Percentiles rank a stretch among this genome's conserved stretches.
Evolutionary conservation across 2,113 vertebrate species (phyloP).

Genomic region (Chlamydotis undulata): DNA sequence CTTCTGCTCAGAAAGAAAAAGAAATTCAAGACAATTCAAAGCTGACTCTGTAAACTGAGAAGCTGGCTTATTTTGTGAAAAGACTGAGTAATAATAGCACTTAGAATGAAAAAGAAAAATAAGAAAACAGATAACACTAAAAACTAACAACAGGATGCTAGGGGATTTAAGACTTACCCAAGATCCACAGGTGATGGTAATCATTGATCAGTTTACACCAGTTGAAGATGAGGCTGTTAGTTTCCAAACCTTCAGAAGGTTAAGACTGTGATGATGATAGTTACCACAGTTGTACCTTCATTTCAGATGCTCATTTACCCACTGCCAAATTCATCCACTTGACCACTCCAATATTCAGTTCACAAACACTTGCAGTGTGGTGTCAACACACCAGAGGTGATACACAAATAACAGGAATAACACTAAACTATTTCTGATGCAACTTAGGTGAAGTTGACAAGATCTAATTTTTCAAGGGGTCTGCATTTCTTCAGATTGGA

Average conservation of each 20-base stretch:
- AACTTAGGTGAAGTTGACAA: neutral
- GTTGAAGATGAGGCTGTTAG: neutral
- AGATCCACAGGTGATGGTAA: neutral
- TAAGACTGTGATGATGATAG: neutral
- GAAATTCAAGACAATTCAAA: neutral
- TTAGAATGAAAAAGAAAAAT: neutral
- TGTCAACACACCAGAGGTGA: neutral
- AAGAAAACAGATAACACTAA: neutral
- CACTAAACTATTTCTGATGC: neutral
- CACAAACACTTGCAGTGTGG: neutral
- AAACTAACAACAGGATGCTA: neutral
- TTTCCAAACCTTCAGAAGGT: neutral
- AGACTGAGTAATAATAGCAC: neutral
- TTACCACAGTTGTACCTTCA: neutral
- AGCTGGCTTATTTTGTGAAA: neutral
- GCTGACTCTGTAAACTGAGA: neutral
- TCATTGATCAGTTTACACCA: neutral
- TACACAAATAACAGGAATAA: neutral
- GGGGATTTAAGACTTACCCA: neutral
- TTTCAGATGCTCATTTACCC: neutral
- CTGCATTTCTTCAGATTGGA: neutral
- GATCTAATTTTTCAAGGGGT: neutral
- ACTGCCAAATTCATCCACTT: neutral
- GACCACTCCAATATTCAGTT: neutral
- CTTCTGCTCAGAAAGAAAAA: neutral